These are phyloP conservation scores for Marmota monax DNA, from an alignment of 2,113 vertebrate genomes.

Conservation along the genomic window DNA sequence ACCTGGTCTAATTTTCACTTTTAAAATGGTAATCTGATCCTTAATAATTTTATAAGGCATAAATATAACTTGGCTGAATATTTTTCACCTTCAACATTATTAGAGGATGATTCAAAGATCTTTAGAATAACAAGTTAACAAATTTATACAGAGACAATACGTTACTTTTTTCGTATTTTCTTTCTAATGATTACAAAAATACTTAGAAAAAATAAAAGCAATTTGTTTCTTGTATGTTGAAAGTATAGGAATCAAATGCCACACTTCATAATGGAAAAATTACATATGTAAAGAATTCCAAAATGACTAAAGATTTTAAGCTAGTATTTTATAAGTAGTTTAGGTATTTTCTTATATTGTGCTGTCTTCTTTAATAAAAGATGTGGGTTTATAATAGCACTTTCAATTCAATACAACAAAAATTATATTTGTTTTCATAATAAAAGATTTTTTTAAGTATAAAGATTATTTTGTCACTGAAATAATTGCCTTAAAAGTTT, in stretches of 20 bases:
- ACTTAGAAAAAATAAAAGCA: slow-evolving; percentile 68
- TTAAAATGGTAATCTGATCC: neutral
- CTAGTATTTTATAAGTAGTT: slow-evolving; percentile 15
- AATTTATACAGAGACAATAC: slow-evolving; percentile 68
- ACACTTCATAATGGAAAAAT: slow-evolving; percentile 69
- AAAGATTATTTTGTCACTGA: neutral
- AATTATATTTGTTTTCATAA: slow-evolving; percentile 3
- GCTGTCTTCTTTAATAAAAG: neutral
- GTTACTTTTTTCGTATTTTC: slow-evolving; percentile 34
- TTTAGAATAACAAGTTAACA: slow-evolving; percentile 73
- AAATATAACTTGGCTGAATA: neutral
- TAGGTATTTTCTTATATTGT: neutral
- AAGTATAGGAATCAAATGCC: slow-evolving; percentile 61
- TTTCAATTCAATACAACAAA: neutral
- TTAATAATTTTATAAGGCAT: neutral
- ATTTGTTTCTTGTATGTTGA: slow-evolving; percentile 62
- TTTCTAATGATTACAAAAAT: slow-evolving; percentile 68
- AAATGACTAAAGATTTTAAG: slow-evolving; percentile 68
- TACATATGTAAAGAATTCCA: slow-evolving; percentile 39
- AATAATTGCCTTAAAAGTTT: neutral
- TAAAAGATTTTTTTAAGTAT: slow-evolving; percentile 43
- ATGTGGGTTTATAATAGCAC: neutral
- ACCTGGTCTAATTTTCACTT: neutral
- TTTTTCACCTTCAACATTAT: neutral
- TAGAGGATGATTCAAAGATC: slow-evolving; percentile 67